phyloP scores from a whole-genome alignment of 2,113 vertebrate species.

The Propithecus coquereli region DNA sequence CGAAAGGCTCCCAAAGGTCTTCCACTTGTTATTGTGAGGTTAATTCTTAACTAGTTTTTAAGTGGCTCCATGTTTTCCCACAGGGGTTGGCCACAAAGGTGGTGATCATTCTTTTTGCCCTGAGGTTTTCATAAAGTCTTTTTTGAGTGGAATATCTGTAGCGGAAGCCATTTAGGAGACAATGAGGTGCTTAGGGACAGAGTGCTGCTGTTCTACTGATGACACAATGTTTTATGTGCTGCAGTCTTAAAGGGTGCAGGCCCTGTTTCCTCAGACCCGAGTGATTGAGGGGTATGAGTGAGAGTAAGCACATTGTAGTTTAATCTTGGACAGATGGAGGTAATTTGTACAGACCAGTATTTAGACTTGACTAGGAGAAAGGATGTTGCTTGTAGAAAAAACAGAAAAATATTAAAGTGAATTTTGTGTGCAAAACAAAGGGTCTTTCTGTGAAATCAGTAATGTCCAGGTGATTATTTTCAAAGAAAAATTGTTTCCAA shows the following conservation, averaged over 20 bases:
- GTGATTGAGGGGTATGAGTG: constrained; percentile 31
- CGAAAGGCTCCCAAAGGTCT: constrained; percentile 8
- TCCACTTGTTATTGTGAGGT: constrained; percentile 58
- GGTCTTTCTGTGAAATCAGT: constrained; percentile 16
- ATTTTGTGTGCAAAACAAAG: constrained; percentile 36
- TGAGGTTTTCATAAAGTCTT: constrained; percentile 62
- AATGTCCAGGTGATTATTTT: constrained; percentile 15
- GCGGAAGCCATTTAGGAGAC: constrained; percentile 62
- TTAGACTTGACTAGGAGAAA: constrained; percentile 40
- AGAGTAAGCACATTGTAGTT: constrained; percentile 43
- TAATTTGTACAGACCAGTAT: constrained; percentile 56
- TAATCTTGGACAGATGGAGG: constrained; percentile 25
- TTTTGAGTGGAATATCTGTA: constrained; percentile 61
- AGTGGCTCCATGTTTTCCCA: constrained; percentile 49
- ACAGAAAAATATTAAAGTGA: constrained; percentile 6
- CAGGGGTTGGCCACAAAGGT: constrained; percentile 30
- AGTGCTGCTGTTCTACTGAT: constrained; percentile 34
- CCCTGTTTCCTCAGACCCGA: constrained; percentile 11
- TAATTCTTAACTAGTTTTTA: constrained; percentile 54
- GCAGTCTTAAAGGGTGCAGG: background rate
- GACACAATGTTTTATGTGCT: constrained; percentile 57
- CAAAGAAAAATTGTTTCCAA: constrained; percentile 29
- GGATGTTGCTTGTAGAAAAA: constrained; percentile 38
- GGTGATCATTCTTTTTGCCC: constrained; percentile 57
- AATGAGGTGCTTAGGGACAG: constrained; percentile 62